Base-by-base conservation (phyloP, 2,888 invertebrate genomes). In the Cosmia pyralina region DNA sequence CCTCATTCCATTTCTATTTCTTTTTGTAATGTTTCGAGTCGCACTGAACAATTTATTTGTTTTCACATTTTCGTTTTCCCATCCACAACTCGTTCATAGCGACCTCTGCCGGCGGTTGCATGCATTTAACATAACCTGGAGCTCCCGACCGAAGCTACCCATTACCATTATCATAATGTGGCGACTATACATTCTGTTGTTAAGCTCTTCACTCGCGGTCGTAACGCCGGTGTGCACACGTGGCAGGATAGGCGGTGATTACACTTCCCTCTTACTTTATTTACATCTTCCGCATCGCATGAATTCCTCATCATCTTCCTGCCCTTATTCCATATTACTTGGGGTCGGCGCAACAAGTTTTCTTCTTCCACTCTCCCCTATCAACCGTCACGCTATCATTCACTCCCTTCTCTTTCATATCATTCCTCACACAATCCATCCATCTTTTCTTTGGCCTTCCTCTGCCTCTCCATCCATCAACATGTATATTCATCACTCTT, bases 141-240 rank as follows among this genome's bases (percentile, higher is more conserved):
- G 64, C 57, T 69, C 38, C 38, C 22, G 38, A 65, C 59, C 59
- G 44, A 53, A 57, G 64, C 63, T 63, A 63, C 52, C 75, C 70
- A 64, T 79, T 63, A 72, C 19, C 59, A 72, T 81, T 72, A 72
- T 13, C 66, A 69, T 81, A 73, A 80, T 70, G 60, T 68, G 28
- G 67, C 52, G 55, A 64, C 41, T 46, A 64, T 65, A 34, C 55
- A 64, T 57, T 64, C 34, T 34, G 38, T 65, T 52, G 41, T 60
- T 38, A 46, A 66, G 52, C 63, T 60, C 55, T 65, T 53, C 34
- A 28, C 64, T 53, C n/a, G 38, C 4, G 6, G n/a, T 59, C 13
- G 28, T 66, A 46, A 50, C 34, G 17, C 13, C 34, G 28, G 10
- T 66, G 64, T 44, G 62, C 38, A 70, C 50, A 72, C 19, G 60